Evolutionary conservation across 2,113 vertebrate genomes (phyloP).

Genomic region (Cyanoramphus novaezelandiae): DNA sequence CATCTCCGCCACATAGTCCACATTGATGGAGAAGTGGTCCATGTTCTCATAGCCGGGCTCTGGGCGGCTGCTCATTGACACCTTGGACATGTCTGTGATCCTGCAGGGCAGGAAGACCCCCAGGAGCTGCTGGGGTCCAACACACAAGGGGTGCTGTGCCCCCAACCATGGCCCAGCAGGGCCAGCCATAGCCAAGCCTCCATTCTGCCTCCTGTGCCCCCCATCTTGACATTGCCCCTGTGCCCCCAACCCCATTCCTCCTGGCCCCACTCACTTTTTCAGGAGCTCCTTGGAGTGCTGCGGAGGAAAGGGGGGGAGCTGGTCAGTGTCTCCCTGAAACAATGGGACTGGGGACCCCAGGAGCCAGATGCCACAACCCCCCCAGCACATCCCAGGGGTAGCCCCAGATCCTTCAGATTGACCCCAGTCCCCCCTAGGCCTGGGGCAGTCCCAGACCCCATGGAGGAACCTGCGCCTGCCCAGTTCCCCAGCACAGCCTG

Average conservation of each 20-base stretch:
- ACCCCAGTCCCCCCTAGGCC: not conserved
- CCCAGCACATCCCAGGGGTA: not conserved
- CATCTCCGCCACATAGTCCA: slow-evolving; percentile 78
- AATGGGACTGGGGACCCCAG: not conserved
- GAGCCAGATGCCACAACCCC: not conserved
- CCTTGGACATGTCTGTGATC: slow-evolving; percentile 80
- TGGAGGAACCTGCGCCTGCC: fast-evolving
- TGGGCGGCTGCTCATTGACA: slow-evolving; percentile 73
- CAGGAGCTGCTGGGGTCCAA: not conserved
- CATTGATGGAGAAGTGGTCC: slow-evolving; percentile 83
- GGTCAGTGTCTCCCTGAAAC: not conserved
- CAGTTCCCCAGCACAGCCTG: not conserved
- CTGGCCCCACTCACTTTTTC: slow-evolving; percentile 82
- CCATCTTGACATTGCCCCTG: too few species aligned
- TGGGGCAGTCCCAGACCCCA: not conserved
- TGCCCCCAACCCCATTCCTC: not conserved
- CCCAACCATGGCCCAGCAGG: not conserved
- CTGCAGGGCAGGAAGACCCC: slow-evolving; percentile 52
- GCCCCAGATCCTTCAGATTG: not conserved
- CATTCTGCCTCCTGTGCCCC: too few species aligned
- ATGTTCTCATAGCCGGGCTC: slow-evolving; percentile 85
- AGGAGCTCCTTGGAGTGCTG: slow-evolving; percentile 87
- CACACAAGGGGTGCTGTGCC: not conserved
- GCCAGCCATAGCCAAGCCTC: not conserved
- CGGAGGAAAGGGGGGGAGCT: not conserved